Percentiles rank a stretch among this genome's conserved stretches.
These are phyloP conservation scores for Atlantisia rogersi DNA, from an alignment of 2,113 vertebrate genomes.

Conservation along the genomic window DNA sequence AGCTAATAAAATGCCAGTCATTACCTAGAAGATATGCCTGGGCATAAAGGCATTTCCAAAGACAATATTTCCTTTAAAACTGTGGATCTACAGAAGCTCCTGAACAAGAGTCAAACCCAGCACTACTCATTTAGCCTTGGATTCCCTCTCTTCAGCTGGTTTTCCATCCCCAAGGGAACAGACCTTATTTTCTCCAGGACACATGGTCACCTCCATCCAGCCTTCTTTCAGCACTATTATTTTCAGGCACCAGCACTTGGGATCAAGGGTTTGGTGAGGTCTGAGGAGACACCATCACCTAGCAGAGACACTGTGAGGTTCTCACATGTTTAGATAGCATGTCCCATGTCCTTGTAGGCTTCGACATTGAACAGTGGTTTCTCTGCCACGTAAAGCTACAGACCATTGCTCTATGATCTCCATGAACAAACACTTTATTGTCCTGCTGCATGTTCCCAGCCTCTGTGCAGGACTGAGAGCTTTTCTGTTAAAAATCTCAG, in stretches of 20 bases:
- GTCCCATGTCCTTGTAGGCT: neutral
- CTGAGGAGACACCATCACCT: neutral
- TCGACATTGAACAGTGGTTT: accelerated
- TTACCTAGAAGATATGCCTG: neutral
- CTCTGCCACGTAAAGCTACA: neutral
- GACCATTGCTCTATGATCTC: neutral
- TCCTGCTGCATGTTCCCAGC: conserved; percentile 5
- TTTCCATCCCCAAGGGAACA: neutral
- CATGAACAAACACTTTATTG: conserved; percentile 62
- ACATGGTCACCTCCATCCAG: neutral
- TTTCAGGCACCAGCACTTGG: neutral
- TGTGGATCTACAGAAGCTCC: neutral
- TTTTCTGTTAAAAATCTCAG: conserved; percentile 47
- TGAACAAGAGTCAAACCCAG: neutral
- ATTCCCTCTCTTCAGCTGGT: neutral
- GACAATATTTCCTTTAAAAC: conserved; percentile 39
- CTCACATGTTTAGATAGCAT: neutral
- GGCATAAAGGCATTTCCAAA: conserved; percentile 18
- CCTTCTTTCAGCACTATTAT: neutral
- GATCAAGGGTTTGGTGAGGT: neutral
- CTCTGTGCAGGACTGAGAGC: conserved; percentile 19
- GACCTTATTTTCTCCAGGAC: neutral
- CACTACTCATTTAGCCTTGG: neutral
- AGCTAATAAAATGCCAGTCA: conserved; percentile 20
- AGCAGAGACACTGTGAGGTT: neutral